Base-by-base conservation (phyloP, 2,888 invertebrate species). In the Drosophila buzzatii region DNA sequence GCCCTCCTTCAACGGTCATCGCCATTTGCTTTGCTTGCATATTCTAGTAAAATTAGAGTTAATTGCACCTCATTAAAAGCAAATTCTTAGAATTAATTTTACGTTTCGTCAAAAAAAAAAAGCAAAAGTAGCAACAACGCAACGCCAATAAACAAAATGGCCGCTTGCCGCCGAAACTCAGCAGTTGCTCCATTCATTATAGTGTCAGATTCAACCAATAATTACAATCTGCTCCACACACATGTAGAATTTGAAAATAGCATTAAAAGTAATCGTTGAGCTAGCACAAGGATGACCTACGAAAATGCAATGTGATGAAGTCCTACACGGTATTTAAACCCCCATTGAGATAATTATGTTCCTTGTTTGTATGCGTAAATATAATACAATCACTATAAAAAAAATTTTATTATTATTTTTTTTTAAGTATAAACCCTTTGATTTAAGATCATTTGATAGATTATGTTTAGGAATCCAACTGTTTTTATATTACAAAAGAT, bases 1-100 rank as follows among this genome's bases (percentile, higher is more conserved):
- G 53, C 49, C 66, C 59, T 63, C 51, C 66, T 60, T 33, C 47
- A 53, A 44, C 65, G 62, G 73, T 63, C 66, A 78, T 73, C 68
- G 59, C 45, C 68, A 62, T 76, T 85, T 78, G 76, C 76, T 86
- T 86, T 81, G 81, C 84, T 81, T 89, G 85, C 88, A 85, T 85
- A 89, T 86, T 89, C 81, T 70, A 71, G 70, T 74, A 64, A 85
- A 89, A 86, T 86, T 86, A 85, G 72, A 89, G 81, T 89, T 86
- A 86, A 86, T 86, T 89, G 77, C 81, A 79, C 76, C 75, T 87
- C 82, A 89, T 86, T 86, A 87, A 77, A 87, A 70, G 71, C 71
- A 57, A 82, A 87, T 89, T 87, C 89, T 73, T 62, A 68, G 85
- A 89, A 89, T 79, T 87, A 80, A 73, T 85, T 85, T 80, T 27